phyloP scores from a whole-genome alignment of 2,888 invertebrate genomes.

The Lottia gigantea region DNA sequence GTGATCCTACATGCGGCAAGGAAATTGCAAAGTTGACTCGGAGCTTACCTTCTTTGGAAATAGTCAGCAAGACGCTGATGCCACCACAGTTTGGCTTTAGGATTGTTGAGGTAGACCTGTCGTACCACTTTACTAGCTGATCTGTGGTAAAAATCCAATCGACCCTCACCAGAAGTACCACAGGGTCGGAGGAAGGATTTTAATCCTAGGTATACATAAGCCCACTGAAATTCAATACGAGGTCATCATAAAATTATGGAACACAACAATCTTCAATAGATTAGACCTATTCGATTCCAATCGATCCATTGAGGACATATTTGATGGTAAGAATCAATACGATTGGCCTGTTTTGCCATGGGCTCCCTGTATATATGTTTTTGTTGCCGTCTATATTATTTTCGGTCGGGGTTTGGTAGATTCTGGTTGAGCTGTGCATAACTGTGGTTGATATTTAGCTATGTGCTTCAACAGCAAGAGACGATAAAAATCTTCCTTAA shows the following conservation, averaged over 20 bases:
- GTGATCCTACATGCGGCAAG: neutral
- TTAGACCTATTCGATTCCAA: too few species aligned
- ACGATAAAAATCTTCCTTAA: neutral
- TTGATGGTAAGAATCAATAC: too few species aligned
- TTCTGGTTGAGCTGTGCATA: too few species aligned
- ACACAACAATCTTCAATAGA: too few species aligned
- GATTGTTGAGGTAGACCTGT: conserved; percentile 32
- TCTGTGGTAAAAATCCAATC: conserved; percentile 45
- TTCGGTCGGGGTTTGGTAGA: too few species aligned
- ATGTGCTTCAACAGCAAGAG: neutral
- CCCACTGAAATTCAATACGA: conserved; percentile 36
- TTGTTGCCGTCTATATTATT: too few species aligned
- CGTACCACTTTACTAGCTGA: conserved; percentile 43
- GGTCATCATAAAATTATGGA: too few species aligned
- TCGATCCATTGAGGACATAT: too few species aligned
- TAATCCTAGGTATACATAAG: conserved; percentile 41
- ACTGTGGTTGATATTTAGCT: too few species aligned
- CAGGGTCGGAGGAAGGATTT: conserved; percentile 41
- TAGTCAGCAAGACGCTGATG: conserved; percentile 37
- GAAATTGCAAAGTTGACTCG: neutral
- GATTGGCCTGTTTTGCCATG: too few species aligned
- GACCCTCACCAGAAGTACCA: conserved; percentile 40
- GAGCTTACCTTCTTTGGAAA: conserved; percentile 37
- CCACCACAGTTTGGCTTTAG: conserved; percentile 25
- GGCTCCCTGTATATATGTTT: too few species aligned